Evolutionary conservation across 2,797 vertebrate species (phyloP), one percentile per base, ranked within the genome.

Genomic region (Betta splendens): DNA sequence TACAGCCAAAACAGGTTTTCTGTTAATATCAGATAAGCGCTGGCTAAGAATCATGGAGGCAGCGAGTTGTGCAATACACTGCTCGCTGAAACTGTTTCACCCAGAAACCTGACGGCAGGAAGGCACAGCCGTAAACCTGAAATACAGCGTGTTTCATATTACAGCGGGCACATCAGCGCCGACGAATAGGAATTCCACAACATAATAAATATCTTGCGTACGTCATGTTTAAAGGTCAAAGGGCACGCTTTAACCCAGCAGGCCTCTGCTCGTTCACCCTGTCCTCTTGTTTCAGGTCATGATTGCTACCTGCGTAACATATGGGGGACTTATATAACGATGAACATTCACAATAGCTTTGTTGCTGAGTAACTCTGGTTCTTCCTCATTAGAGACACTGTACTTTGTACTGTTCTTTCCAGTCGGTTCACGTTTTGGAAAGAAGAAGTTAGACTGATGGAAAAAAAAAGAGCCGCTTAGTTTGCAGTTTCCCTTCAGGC

Each of bases 351-450:
- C 38, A 39, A 39, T 44, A 3, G 21, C 26, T 21, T 47, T 54
- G 46, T 77, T 77, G 73, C 75, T 74, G 71, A 80, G 73, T 85
- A 70, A 86, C 44, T 70, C 20, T 71, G 72, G 73, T 63, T 72
- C 53, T 52, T 71, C 38, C 31, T 29, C 26, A 58, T 67, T 18
- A 45, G 33, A 16, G 33, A 36, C 5, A 9, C 23, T 60, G 56
- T 55, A 64, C 47, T 64, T 55, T 55, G 38, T 38, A 40, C 36
- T 54, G 22, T 10, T 25, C 18, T 13, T 64, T 13, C 8, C 28
- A 39, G 18, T 9, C 9, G 26, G 26, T 50, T 74, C 11, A 17
- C 39, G 9, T 40, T 29, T 43, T 59, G 28, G 25, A 53, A 75
- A 60, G 25, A 45, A 44, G 44, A 66, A 55, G 66, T 68, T 33